A percentile compares a stretch with the other conserved stretches of the same genome.
Evolutionary conservation across 1,140 invertebrate genomes (phyloP).

Genomic region (Ephestia elutella): DNA sequence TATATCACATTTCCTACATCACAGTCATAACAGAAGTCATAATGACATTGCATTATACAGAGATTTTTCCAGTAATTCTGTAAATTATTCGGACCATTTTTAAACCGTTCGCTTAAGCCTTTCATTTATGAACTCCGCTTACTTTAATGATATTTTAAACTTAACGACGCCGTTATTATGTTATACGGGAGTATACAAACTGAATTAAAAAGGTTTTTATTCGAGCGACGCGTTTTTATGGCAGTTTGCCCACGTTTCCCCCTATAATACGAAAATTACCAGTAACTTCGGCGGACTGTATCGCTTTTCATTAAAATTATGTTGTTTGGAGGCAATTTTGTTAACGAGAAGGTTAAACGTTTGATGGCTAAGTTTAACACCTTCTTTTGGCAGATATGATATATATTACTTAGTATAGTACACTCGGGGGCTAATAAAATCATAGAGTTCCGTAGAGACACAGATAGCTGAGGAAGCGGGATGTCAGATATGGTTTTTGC

Average conservation of each 20-base stretch:
- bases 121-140: conserved; percentile 7
- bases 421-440: too few species aligned
- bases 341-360: background rate
- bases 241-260: conserved; percentile 1
- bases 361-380: too few species aligned
- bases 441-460: too few species aligned
- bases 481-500: too few species aligned
- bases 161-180: conserved; percentile 10
- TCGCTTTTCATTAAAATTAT: background rate
- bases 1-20: too few species aligned
- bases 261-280: conserved; percentile 8
- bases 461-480: too few species aligned
- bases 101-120: background rate
- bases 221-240: conserved; percentile 7
- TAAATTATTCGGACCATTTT: conserved; percentile 4
- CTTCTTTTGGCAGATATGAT: too few species aligned
- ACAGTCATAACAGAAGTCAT: too few species aligned
- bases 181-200: conserved; percentile 10
- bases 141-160: conserved; percentile 12
- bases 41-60: too few species aligned
- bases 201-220: conserved; percentile 13
- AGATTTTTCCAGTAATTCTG: too few species aligned
- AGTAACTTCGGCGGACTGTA: background rate
- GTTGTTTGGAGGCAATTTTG: background rate
- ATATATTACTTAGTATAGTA: too few species aligned